Evolutionary conservation across 2,113 vertebrate species (phyloP).

Genomic region (Notiomystis cincta): DNA sequence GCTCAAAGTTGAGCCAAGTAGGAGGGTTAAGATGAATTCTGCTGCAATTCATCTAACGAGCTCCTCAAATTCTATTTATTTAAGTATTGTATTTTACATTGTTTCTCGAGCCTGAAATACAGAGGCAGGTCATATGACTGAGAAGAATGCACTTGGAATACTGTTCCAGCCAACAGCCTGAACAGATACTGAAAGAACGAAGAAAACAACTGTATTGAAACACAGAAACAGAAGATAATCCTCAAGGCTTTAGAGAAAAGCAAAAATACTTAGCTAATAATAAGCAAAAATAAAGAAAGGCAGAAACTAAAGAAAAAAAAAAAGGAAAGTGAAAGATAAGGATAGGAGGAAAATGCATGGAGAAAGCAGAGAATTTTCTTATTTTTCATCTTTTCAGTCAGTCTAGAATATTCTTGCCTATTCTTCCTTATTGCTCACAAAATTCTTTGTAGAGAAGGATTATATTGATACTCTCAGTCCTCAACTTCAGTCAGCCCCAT

Average conservation of each 20-base stretch:
- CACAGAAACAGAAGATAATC: background rate
- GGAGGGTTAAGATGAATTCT: background rate
- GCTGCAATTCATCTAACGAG: background rate
- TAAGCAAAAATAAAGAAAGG: background rate
- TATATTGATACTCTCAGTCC: constrained; percentile 11
- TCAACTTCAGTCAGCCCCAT: constrained; percentile 67
- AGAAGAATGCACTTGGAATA: background rate
- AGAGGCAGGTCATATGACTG: fast-evolving
- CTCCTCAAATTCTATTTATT: background rate
- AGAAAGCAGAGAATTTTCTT: background rate
- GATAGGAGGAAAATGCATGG: background rate
- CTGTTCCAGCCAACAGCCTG: background rate
- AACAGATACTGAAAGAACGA: background rate
- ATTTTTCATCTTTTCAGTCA: background rate
- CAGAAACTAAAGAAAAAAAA: background rate
- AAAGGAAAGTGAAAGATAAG: background rate
- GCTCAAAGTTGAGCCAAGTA: background rate
- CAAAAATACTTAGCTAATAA: background rate
- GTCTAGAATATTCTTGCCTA: background rate
- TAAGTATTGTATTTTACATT: background rate
- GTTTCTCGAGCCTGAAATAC: background rate
- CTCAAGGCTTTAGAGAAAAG: background rate
- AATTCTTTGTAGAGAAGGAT: constrained; percentile 58
- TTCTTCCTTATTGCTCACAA: constrained; percentile 56
- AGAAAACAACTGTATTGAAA: background rate